Conservation (phyloP, 2,888 invertebrate genomes). For the Amitus sp. region DNA sequence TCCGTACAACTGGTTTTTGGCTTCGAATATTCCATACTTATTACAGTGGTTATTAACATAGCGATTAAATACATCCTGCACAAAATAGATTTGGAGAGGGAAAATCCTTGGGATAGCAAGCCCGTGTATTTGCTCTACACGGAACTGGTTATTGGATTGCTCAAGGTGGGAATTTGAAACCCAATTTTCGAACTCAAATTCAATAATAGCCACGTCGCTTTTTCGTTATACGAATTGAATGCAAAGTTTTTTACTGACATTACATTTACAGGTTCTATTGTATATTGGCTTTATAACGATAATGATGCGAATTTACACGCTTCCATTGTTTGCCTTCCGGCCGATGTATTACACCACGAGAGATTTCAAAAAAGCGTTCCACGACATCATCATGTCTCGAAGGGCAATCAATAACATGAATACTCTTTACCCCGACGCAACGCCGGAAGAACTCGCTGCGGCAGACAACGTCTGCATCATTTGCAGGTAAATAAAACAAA, state of each 20-base stretch:
- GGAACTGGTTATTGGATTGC: conserved; percentile 91
- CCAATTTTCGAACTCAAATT: no score
- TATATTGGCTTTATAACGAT: conserved; percentile 94
- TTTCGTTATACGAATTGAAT: no score
- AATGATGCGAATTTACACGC: conserved; percentile 96
- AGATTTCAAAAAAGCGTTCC: conserved; percentile 96
- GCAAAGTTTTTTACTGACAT: conserved; percentile 14
- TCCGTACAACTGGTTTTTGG: conserved; percentile 99
- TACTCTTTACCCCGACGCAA: conserved; percentile 96
- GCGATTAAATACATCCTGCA: conserved; percentile 90
- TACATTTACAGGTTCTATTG: conserved; percentile 72
- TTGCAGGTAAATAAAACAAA: conserved; percentile 72
- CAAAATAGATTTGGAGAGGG: conserved; percentile 88
- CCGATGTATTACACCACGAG: conserved; percentile 99
- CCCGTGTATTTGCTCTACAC: conserved; percentile 97
- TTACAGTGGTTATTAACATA: conserved; percentile 93
- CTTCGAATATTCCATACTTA: conserved; percentile 97
- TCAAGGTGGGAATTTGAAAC: no score
- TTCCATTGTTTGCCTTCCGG: conserved; percentile 97
- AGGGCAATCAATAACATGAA: conserved; percentile 98
- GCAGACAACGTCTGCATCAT: conserved; percentile 99
- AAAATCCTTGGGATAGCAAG: conserved; percentile 99
- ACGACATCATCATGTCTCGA: conserved; percentile 95
- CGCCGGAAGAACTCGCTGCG: conserved; percentile 87
- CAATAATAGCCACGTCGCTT: no score